Evolutionary conservation across 2,888 invertebrate genomes (phyloP), one percentile per base, ranked within the genome.

Genomic region (Prenolepis imparis): DNA sequence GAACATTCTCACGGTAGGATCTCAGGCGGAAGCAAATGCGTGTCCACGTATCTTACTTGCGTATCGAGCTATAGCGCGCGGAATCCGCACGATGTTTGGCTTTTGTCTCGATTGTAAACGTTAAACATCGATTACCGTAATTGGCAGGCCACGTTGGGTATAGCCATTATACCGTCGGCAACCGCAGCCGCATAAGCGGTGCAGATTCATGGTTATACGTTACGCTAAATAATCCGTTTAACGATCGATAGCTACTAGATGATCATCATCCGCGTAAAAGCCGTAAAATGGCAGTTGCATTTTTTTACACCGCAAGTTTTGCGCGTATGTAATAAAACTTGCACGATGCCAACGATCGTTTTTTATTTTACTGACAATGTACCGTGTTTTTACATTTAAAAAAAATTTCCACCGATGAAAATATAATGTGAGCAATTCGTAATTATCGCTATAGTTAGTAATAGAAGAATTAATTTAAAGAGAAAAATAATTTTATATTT

Each of bases 111-210:
- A 86, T 87, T 86, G 90, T 90, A 90, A 91, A 90, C 91, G 89
- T 90, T 90, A 90, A 92, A 91, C 90, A 92, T 92, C 92, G 93
- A 93, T 93, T 93, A 92, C 87, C 87, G 89, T 92, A 93, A 93
- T 92, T 92, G 92, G 92, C 89, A 86, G 83, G 83, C 83, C 78
- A 82, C 88, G 86, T 87, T 84, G 83, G 85, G 82, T 83, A 85
- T 36, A 86, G 90, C 85, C 80, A 89, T 90, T 86, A 86, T 87
- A 87, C 82, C 83, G 78, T 70, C 82, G 74, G 78, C 55, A 59
- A 88, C 90, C 89, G 87, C 87, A 85, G 88, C 86, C 87, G 64
- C 89, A 86, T 88, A 89, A 90, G 87, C 89, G 83, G 77, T 80
- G 78, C 86, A 84, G 89, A 92, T 92, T 91, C 92, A 91, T 86